Evolutionary conservation across 2,797 vertebrate genomes (phyloP).

Genomic region (Accipiter minullus): DNA sequence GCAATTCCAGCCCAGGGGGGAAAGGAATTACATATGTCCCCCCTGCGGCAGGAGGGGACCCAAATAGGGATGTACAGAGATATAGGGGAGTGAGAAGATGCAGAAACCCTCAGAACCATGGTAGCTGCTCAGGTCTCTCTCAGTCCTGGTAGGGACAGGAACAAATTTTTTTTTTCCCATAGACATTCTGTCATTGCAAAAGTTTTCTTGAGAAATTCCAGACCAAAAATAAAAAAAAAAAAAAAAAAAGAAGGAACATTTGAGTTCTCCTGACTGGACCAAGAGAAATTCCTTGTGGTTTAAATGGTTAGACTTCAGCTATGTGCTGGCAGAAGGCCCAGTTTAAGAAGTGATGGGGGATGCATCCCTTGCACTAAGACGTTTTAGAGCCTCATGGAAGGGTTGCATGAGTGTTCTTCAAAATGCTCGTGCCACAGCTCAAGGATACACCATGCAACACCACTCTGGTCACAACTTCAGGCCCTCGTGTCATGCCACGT

Average conservation of each 20-base stretch:
- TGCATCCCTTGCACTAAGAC: not conserved
- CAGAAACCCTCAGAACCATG: accelerated
- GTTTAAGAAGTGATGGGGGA: not conserved
- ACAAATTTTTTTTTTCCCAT: not conserved
- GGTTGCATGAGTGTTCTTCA: not conserved
- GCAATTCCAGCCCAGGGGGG: not conserved
- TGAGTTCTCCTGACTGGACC: not conserved
- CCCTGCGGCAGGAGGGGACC: no score
- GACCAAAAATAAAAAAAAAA: not conserved
- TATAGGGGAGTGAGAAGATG: not conserved
- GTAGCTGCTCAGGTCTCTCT: not conserved
- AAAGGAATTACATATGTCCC: not conserved
- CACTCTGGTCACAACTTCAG: accelerated
- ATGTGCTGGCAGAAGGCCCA: not conserved
- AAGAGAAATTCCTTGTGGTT: constrained; percentile 35
- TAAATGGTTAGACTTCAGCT: not conserved
- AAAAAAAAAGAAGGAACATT: not conserved
- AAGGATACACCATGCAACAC: not conserved
- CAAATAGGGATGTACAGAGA: no score
- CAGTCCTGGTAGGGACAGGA: not conserved
- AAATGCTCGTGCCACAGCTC: not conserved
- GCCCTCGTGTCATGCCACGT: accelerated
- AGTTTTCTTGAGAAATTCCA: not conserved
- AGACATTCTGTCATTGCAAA: not conserved
- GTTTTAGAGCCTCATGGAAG: not conserved